Conservation (phyloP, 2,113 vertebrate genomes). For the Scomber japonicus region DNA sequence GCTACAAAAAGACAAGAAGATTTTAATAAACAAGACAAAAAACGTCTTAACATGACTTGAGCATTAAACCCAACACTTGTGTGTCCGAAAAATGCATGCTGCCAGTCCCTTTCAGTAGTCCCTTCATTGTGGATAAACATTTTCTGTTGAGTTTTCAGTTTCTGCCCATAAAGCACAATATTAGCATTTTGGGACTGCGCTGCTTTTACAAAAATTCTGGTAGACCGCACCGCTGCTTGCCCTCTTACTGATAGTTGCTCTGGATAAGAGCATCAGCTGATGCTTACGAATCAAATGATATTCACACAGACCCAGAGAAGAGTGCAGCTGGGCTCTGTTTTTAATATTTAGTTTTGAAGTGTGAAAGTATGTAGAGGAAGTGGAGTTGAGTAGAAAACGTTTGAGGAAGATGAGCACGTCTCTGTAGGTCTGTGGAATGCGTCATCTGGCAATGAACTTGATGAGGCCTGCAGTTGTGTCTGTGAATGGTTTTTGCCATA, state of each 20-base stretch:
- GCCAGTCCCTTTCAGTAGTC: background rate
- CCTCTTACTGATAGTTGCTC: slow-evolving; percentile 35
- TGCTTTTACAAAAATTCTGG: slow-evolving; percentile 35
- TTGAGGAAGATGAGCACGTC: slow-evolving; percentile 37
- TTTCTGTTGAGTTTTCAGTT: background rate
- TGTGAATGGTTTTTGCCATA: slow-evolving; percentile 42
- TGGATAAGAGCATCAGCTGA: slow-evolving; percentile 50
- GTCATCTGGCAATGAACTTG: slow-evolving; percentile 44
- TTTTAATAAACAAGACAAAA: too few species aligned
- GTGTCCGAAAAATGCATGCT: background rate
- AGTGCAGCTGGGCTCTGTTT: slow-evolving; percentile 34
- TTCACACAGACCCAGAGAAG: slow-evolving; percentile 39
- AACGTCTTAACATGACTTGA: too few species aligned
- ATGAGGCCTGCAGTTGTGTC: slow-evolving; percentile 60
- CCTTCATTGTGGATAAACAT: slow-evolving; percentile 4
- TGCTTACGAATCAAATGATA: slow-evolving; percentile 63
- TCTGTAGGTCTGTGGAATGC: slow-evolving; percentile 30
- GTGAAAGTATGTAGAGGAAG: slow-evolving; percentile 32
- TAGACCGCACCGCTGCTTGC: slow-evolving; percentile 9
- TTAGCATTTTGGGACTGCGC: slow-evolving; percentile 50
- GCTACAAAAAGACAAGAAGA: too few species aligned
- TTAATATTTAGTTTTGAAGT: slow-evolving; percentile 49
- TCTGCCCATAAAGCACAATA: slow-evolving; percentile 17
- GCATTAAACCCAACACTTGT: background rate
- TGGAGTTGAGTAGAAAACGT: slow-evolving; percentile 12